A percentile compares a stretch with the other conserved stretches of the same genome.
phyloP scores from a whole-genome alignment of 2,888 invertebrate species.

The Didymodactylos carnosus region DNA sequence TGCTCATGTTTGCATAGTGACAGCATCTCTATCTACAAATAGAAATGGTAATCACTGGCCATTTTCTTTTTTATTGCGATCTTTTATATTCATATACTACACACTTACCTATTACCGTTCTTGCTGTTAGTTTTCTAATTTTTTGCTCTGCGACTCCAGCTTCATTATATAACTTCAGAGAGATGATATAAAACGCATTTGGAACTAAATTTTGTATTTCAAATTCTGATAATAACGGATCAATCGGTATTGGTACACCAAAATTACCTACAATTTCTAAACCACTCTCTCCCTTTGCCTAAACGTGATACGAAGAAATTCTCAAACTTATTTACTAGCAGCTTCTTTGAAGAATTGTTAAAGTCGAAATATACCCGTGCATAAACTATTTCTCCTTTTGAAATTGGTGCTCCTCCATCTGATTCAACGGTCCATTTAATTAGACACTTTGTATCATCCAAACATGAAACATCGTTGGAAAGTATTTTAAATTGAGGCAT shows the following conservation, averaged over 20 bases:
- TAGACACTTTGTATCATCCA: neutral
- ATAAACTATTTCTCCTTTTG: neutral
- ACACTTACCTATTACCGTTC: neutral
- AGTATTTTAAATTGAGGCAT: neutral
- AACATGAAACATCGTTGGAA: neutral
- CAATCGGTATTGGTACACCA: neutral
- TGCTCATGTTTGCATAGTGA: too few relatives aligned
- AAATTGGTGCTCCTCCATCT: neutral
- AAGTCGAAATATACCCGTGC: neutral
- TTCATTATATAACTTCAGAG: neutral
- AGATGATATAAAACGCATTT: neutral
- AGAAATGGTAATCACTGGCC: too few relatives aligned
- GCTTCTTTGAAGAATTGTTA: too few relatives aligned
- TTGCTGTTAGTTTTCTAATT: neutral
- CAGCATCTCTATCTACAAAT: too few relatives aligned
- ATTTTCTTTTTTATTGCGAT: too few relatives aligned
- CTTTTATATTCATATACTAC: too few relatives aligned
- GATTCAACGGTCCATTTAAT: neutral
- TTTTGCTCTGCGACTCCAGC: neutral
- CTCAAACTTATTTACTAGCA: too few relatives aligned
- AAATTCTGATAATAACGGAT: neutral
- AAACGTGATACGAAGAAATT: too few relatives aligned
- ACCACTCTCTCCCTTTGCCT: too few relatives aligned
- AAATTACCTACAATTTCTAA: neutral
- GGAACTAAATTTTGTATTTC: neutral